Conservation (phyloP, 2,113 vertebrate species). For the Serilophus lunatus region DNA sequence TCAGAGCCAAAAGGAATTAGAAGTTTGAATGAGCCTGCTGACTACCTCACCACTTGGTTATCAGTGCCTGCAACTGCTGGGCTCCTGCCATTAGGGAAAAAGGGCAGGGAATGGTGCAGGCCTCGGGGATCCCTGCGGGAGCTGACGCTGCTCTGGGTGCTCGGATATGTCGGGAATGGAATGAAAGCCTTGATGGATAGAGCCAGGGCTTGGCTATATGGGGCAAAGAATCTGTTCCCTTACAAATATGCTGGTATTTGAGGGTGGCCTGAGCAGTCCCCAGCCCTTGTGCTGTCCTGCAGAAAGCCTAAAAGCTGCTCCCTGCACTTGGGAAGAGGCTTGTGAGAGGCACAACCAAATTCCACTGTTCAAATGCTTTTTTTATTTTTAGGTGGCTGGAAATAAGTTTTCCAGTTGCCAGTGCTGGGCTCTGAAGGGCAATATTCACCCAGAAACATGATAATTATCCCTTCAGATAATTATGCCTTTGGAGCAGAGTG, state of each 20-base stretch:
- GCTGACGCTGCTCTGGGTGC: not conserved
- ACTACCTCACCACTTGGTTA: not conserved
- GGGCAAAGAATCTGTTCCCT: slow-evolving; percentile 21
- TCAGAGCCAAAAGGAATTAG: slow-evolving; percentile 42
- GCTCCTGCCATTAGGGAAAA: not conserved
- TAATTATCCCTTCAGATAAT: not conserved
- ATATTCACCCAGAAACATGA: not conserved
- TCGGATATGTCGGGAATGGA: not conserved
- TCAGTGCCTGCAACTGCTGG: slow-evolving; percentile 1
- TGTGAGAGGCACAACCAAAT: not conserved
- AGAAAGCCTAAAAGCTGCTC: not conserved
- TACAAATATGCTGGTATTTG: slow-evolving; percentile 10
- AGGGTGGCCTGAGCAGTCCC: not conserved
- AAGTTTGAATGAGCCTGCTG: slow-evolving; percentile 37
- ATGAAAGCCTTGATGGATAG: slow-evolving; percentile 1
- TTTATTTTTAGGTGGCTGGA: slow-evolving; percentile 41
- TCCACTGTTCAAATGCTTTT: not conserved
- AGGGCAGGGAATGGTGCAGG: not conserved
- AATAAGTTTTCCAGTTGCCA: slow-evolving; percentile 31
- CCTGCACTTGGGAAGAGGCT: not conserved
- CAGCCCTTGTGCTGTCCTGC: not conserved
- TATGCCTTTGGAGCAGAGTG: not conserved
- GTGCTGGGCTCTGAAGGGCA: not conserved
- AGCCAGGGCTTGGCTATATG: slow-evolving; percentile 29
- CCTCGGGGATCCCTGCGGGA: not conserved